phyloP scores from a whole-genome alignment of 2,113 vertebrate species.

The Paramisgurnus dabryanus region DNA sequence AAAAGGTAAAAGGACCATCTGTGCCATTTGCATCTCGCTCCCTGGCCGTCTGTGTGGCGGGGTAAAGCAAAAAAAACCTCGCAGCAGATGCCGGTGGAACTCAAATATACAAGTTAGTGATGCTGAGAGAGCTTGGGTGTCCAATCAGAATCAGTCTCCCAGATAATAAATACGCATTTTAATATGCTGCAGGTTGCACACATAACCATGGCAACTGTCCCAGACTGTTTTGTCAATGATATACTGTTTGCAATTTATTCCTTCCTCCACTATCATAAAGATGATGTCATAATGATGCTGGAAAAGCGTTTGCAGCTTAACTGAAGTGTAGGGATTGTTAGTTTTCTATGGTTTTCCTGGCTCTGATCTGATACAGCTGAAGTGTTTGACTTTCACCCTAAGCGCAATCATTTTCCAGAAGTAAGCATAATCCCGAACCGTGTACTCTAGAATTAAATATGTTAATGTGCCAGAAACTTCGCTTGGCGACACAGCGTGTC shows the following conservation, averaged over 20 bases:
- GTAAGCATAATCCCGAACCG: neutral
- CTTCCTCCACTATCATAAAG: conserved; percentile 18
- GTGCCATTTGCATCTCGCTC: conserved; percentile 46
- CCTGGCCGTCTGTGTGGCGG: conserved; percentile 2
- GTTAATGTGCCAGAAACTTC: conserved; percentile 12
- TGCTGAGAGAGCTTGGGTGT: conserved; percentile 13
- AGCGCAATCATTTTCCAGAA: neutral
- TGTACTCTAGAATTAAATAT: conserved; percentile 4
- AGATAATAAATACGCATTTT: conserved; percentile 40
- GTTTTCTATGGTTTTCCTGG: neutral
- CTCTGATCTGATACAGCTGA: neutral
- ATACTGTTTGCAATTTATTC: conserved; percentile 21
- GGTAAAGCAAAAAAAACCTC: conserved; percentile 56
- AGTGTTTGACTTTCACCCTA: neutral
- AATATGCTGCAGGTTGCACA: conserved; percentile 36
- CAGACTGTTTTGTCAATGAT: conserved; percentile 37
- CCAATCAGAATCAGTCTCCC: conserved; percentile 28
- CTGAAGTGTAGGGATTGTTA: neutral
- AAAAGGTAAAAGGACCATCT: conserved; percentile 70
- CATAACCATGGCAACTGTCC: conserved; percentile 62
- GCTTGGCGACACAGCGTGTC: neutral
- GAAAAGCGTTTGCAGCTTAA: neutral
- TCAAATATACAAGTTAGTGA: conserved; percentile 47
- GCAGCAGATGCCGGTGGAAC: conserved; percentile 53
- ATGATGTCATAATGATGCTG: conserved; percentile 9